These are phyloP conservation scores for Nineta flava DNA, from an alignment of 2,888 invertebrate species.

Conservation along the genomic window DNA sequence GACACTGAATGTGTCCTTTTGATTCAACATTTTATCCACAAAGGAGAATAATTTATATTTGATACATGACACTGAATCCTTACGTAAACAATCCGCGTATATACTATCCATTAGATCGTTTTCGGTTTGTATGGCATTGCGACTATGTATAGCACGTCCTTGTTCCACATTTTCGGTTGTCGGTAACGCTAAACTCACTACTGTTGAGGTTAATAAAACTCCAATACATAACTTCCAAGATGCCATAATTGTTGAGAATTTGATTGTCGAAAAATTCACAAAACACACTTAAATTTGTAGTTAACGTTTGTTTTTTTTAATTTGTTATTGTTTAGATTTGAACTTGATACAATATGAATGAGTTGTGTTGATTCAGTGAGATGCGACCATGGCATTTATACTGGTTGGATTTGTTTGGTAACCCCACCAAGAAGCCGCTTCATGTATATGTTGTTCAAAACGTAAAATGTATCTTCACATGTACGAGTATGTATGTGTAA, in stretches of 20 bases:
- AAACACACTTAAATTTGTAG: too few species aligned
- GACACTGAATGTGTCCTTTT: slow-evolving; percentile 62
- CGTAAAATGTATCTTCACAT: too few species aligned
- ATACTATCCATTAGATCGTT: slow-evolving; percentile 66
- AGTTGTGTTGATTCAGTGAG: slow-evolving; percentile 1
- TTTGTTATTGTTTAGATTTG: slow-evolving; percentile 4
- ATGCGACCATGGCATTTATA: slow-evolving; percentile 2
- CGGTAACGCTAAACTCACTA: slow-evolving; percentile 41
- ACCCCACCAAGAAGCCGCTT: neutral
- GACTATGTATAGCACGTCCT: slow-evolving; percentile 28
- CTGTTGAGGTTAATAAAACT: slow-evolving; percentile 30
- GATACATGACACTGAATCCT: slow-evolving; percentile 70
- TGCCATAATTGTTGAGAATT: slow-evolving; percentile 20
- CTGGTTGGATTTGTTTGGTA: neutral
- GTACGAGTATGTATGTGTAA: neutral
- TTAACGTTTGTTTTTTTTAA: too few species aligned
- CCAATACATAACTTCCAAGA: slow-evolving; percentile 30
- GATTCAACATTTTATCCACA: slow-evolving; percentile 69
- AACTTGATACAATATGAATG: slow-evolving; percentile 3
- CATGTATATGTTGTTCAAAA: neutral
- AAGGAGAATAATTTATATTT: slow-evolving; percentile 77
- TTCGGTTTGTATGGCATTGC: slow-evolving; percentile 47
- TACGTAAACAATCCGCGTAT: slow-evolving; percentile 62
- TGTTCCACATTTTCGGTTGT: slow-evolving; percentile 53
- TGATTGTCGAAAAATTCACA: neutral